Evolutionary conservation across 2,113 vertebrate genomes (phyloP).

Genomic region (Xenopus borealis): DNA sequence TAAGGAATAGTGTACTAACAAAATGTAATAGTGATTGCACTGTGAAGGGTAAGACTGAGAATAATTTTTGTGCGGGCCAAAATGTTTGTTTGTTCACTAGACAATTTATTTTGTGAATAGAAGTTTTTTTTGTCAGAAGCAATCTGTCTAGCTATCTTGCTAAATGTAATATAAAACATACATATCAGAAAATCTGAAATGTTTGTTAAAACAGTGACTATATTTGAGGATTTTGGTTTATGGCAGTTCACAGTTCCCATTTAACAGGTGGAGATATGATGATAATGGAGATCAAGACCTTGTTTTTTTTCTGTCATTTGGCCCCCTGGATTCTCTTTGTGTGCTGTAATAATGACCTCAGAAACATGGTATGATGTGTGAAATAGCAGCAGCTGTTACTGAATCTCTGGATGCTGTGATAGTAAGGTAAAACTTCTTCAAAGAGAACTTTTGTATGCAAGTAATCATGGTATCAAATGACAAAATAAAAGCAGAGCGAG

Average conservation of each 20-base stretch:
- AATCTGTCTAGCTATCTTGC: too few relatives aligned
- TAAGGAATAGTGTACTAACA: too few relatives aligned
- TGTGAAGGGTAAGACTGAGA: too few relatives aligned
- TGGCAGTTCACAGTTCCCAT: not conserved
- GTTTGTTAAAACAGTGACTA: not conserved
- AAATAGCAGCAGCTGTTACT: constrained; percentile 35
- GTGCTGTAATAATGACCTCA: constrained; percentile 27
- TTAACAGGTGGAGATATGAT: constrained; percentile 20
- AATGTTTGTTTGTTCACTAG: too few relatives aligned
- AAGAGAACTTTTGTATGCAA: too few relatives aligned
- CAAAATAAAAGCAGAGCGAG: constrained; percentile 5
- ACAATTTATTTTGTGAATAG: too few relatives aligned
- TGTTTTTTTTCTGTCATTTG: constrained; percentile 7
- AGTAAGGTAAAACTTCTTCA: too few relatives aligned
- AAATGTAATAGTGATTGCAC: too few relatives aligned
- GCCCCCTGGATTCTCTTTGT: constrained; percentile 13
- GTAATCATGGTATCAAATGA: not conserved
- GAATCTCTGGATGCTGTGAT: not conserved
- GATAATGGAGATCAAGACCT: not conserved
- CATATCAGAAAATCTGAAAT: not conserved
- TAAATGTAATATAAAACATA: not conserved
- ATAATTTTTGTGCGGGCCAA: too few relatives aligned
- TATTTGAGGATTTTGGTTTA: not conserved
- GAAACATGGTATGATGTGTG: constrained; percentile 13
- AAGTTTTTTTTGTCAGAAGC: too few relatives aligned